Conservation (phyloP, 2,113 vertebrate species). For the Aramus guarauna region DNA sequence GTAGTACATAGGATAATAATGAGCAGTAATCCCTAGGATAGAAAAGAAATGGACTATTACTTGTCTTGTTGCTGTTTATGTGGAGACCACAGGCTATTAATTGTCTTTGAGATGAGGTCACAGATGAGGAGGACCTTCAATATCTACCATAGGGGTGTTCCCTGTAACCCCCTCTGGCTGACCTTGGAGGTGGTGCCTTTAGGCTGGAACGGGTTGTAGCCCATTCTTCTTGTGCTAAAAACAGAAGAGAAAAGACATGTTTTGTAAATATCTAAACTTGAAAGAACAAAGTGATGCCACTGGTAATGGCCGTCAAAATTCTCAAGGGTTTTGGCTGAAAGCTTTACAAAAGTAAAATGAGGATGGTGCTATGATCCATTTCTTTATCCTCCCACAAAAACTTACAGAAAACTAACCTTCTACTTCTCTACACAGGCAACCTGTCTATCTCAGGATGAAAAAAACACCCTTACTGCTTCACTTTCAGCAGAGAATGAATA, state of each 20-base stretch:
- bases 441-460: background rate
- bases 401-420: background rate
- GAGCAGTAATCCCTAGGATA: conserved; percentile 79
- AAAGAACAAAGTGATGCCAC: background rate
- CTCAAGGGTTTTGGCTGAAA: background rate
- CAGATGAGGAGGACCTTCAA: conserved; percentile 91
- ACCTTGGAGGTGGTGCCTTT: conserved; percentile 90
- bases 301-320: background rate
- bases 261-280: background rate
- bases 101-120: conserved; percentile 84
- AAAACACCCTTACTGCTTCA: background rate
- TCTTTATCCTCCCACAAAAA: background rate
- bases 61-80: conserved; percentile 84
- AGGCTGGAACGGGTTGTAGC: conserved; percentile 82
- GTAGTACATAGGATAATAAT: conserved; percentile 71
- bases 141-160: conserved; percentile 99
- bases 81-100: conserved; percentile 82
- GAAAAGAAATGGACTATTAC: conserved; percentile 85
- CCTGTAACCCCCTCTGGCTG: conserved; percentile 94
- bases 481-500: background rate
- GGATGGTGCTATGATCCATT: background rate
- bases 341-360: background rate
- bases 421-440: background rate
- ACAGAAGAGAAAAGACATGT: conserved; percentile 56
- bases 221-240: conserved; percentile 93